Conservation (phyloP, 1,140 invertebrate species). For the Rhagoletis pomonella region DNA sequence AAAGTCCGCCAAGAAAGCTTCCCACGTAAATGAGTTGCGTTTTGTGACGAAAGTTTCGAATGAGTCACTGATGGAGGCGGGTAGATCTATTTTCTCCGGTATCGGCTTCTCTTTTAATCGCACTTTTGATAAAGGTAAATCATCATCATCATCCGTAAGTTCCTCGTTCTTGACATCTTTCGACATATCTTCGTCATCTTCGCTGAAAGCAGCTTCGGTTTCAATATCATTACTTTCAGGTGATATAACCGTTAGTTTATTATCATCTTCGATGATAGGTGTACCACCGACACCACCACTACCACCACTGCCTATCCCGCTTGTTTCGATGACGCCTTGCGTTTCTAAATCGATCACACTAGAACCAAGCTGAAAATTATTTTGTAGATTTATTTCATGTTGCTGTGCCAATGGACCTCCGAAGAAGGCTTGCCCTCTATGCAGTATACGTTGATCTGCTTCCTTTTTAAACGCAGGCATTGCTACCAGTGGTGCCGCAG, state of each 20-base stretch:
- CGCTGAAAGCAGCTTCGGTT: conserved; percentile 85
- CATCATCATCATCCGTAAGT: conserved; percentile 89
- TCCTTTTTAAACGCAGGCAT: conserved; percentile 41
- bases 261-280: conserved; percentile 64
- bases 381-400: conserved; percentile 53
- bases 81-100: conserved; percentile 71
- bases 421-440: conserved; percentile 45
- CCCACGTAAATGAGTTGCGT: conserved; percentile 70
- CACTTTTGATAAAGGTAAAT: conserved; percentile 83
- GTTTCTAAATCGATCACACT: conserved; percentile 69
- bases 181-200: conserved; percentile 83
- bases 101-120: conserved; percentile 75
- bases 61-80: conserved; percentile 68
- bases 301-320: conserved; percentile 6
- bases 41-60: conserved; percentile 70
- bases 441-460: conserved; percentile 62
- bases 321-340: conserved; percentile 61
- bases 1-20: conserved; percentile 71
- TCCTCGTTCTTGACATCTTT: conserved; percentile 78
- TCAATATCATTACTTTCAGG: conserved; percentile 65
- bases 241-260: conserved; percentile 57
- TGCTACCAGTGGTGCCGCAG: conserved; percentile 55
- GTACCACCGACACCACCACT: conserved; percentile 36
- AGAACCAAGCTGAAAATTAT: conserved; percentile 51
- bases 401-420: conserved; percentile 22